Evolutionary conservation across 2,888 invertebrate species (phyloP), one percentile per base, ranked within the genome.

Genomic region (Dynastes tityus): DNA sequence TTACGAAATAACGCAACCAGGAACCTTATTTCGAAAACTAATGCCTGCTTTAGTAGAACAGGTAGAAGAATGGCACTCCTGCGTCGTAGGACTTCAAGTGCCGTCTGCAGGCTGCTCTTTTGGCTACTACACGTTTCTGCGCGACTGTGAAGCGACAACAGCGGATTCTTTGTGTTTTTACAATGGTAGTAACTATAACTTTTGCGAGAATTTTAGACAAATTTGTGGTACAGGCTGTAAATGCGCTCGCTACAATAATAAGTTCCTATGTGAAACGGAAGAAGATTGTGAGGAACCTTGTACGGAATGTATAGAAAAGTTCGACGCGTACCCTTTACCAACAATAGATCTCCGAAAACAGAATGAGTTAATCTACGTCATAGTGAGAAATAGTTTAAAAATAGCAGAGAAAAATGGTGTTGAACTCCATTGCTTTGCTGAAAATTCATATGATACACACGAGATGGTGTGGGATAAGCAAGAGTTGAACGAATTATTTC

Each of bases 381-480:
- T 16, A 27, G 73, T 63, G 1, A 11, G 49, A 1, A 61, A 74
- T 27, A 11, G n/a, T 3, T 63, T 74, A 13, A 74, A 74, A 61
- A 13, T 74, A n/a, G 73, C 73, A 1, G 40, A 61, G 11, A 74
- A 40, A n/a, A 1, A 61, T n/a, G 58, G 27, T 27, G 22, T 61
- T 22, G 73, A 61, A 49, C 22, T 74, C 45, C 13, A 74, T n/a
- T 74, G 73, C 27, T 74, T 74, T 49, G 61, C 73, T 29, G 73
- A 74, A 49, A 74, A 63, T 68, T n/a, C 49, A 1, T 1, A 29
- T 11, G 22, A 27, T 13, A 29, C 27, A 2, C 1, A 22, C 9
- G 45, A 45, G 40, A 4, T 2, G 29, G n/a, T 74, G 13, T 74
- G 73, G 73, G 22, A 61, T 8, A 68, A 51, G 9, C 29, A 13